phyloP scores from a whole-genome alignment of 2,888 invertebrate genomes.

The Agrotis exclamationis region DNA sequence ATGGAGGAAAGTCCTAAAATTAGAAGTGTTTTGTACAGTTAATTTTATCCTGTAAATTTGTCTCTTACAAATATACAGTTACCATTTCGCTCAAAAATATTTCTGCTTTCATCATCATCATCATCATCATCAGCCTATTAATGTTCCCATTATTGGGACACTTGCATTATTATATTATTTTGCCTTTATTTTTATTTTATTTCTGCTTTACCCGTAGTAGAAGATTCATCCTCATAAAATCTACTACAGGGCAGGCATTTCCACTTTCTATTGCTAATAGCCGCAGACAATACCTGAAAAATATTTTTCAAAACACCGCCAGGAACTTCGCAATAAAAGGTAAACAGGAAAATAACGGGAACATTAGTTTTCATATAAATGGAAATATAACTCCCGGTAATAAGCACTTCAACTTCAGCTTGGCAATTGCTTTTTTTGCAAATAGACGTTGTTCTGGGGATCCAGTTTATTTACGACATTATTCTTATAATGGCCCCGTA shows the following conservation, averaged over 20 bases:
- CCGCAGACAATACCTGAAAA: constrained; percentile 40
- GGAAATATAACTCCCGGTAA: constrained; percentile 69
- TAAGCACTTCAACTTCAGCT: constrained; percentile 70
- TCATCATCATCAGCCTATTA: too few relatives aligned
- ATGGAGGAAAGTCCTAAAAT: too few relatives aligned
- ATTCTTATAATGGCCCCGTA: constrained; percentile 82
- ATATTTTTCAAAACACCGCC: constrained; percentile 54
- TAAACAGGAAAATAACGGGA: constrained; percentile 64
- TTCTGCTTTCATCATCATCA: too few relatives aligned
- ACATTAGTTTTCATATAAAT: constrained; percentile 71
- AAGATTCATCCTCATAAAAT: constrained; percentile 18
- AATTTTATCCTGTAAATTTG: neutral
- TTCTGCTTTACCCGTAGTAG: constrained; percentile 1
- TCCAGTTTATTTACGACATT: constrained; percentile 83
- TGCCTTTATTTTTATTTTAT: too few relatives aligned
- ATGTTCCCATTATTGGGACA: too few relatives aligned
- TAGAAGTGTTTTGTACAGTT: neutral
- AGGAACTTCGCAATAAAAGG: constrained; percentile 64
- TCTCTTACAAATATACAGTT: neutral
- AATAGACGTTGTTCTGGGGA: constrained; percentile 74
- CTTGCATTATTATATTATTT: too few relatives aligned
- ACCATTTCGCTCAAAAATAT: neutral
- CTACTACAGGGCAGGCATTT: constrained; percentile 11
- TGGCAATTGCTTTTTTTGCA: constrained; percentile 70
- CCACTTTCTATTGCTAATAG: constrained; percentile 30